A percentile compares a stretch with the other conserved stretches of the same genome.
phyloP scores from a whole-genome alignment of 2,797 vertebrate species.

The Taeniopygia guttata region DNA sequence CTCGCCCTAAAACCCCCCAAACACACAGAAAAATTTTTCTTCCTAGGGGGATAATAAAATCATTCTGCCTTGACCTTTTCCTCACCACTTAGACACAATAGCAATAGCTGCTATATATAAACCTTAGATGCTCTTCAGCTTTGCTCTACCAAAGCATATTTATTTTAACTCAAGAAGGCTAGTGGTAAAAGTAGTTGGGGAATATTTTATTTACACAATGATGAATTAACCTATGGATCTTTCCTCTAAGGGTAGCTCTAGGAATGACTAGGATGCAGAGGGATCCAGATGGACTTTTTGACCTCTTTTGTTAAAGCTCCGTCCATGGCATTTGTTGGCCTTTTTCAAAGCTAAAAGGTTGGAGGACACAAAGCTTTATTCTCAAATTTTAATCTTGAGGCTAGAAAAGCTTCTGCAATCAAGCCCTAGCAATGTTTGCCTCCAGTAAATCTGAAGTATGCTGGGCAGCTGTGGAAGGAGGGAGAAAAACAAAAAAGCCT shows the following conservation, averaged over 20 bases:
- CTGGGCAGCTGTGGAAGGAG: constrained; percentile 60
- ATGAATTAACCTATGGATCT: constrained; percentile 26
- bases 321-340: constrained; percentile 8
- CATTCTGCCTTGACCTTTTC: not conserved
- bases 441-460: constrained; percentile 49
- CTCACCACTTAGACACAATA: not conserved
- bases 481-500: constrained; percentile 32
- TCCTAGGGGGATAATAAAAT: not conserved
- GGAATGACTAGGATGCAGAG: constrained; percentile 6
- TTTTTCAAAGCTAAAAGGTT: constrained; percentile 52
- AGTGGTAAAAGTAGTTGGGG: constrained; percentile 12
- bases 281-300: constrained; percentile 53
- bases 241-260: constrained; percentile 49
- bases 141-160: not conserved
- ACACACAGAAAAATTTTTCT: not conserved
- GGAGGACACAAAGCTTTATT: constrained; percentile 58
- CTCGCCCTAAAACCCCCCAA: not conserved
- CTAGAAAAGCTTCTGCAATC: constrained; percentile 50
- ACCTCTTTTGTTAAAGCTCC: constrained; percentile 46
- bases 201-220: constrained; percentile 20
- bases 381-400: constrained; percentile 48
- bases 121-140: not conserved
- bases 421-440: constrained; percentile 11
- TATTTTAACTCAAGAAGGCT: constrained; percentile 6
- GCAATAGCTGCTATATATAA: constrained; percentile 18